Evolutionary conservation across 2,888 invertebrate species (phyloP).

Genomic region (Mylabris sibirica): DNA sequence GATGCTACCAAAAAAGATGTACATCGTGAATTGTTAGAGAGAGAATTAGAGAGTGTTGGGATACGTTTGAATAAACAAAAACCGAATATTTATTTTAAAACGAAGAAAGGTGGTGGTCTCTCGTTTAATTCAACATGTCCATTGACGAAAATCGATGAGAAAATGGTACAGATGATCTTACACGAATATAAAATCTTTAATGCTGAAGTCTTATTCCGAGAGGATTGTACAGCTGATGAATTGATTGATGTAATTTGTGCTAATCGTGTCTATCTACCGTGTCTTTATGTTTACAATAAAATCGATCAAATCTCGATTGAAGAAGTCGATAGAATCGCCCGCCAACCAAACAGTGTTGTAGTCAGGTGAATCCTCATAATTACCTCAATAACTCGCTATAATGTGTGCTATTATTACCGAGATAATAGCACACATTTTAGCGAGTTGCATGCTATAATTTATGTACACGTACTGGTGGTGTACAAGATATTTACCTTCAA

Average conservation of each 20-base stretch:
- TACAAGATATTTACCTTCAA: no score
- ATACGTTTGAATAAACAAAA: constrained; percentile 94
- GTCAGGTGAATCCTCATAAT: constrained; percentile 75
- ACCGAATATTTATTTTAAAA: constrained; percentile 99
- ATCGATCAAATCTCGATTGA: constrained; percentile 99
- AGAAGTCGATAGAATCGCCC: constrained; percentile 94
- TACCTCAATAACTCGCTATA: neutral
- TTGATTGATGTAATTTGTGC: constrained; percentile 98
- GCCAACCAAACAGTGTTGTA: constrained; percentile 86
- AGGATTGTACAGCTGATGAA: constrained; percentile 95
- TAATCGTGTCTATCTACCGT: constrained; percentile 95
- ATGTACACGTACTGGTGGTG: no score
- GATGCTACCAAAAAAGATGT: constrained; percentile 99
- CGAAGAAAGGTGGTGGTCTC: constrained; percentile 95
- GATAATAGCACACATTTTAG: no score
- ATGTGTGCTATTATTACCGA: no score
- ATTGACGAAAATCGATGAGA: constrained; percentile 92
- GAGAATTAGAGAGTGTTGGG: constrained; percentile 96
- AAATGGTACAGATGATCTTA: constrained; percentile 96
- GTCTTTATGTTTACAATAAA: constrained; percentile 99
- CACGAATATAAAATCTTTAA: constrained; percentile 99
- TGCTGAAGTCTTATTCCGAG: constrained; percentile 94
- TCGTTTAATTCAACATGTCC: constrained; percentile 97
- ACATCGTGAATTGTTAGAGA: constrained; percentile 89
- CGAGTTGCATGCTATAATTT: no score